Evolutionary conservation across 2,113 vertebrate species (phyloP).

Genomic region (Emydocephalus ijimae): DNA sequence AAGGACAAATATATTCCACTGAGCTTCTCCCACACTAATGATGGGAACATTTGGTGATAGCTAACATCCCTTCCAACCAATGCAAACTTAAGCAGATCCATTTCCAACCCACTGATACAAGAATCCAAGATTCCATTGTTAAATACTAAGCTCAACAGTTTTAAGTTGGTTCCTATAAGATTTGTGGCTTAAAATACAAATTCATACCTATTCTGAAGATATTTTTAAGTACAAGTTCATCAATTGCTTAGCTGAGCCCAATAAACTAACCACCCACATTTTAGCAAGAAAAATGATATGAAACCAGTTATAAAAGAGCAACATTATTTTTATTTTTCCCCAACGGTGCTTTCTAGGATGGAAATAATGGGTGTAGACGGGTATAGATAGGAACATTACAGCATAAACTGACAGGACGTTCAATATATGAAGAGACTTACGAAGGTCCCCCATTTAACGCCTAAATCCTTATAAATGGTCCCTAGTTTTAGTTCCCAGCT

Average conservation of each 20-base stretch:
- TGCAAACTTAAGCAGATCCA: not conserved
- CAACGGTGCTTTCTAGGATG: not conserved
- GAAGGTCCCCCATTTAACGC: not conserved
- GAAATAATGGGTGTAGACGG: not conserved
- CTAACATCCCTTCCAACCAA: not conserved
- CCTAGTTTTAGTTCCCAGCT: not conserved
- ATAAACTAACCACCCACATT: not conserved
- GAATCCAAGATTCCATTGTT: not conserved
- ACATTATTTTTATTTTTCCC: not conserved
- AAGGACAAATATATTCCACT: not conserved
- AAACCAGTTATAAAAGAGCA: not conserved
- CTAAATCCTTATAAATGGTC: not conserved
- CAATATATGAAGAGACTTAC: not conserved
- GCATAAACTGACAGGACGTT: not conserved
- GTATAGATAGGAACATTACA: not conserved
- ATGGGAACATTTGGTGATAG: not conserved
- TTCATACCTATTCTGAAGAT: not conserved
- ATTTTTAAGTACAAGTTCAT: not conserved
- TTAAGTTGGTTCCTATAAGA: not conserved
- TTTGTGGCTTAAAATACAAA: not conserved
- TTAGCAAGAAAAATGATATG: not conserved
- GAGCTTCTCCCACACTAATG: not conserved
- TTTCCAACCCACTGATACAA: not conserved
- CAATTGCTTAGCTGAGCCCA: not conserved
- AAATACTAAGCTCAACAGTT: not conserved